A percentile compares a stretch with the other conserved stretches of the same genome.
Conservation (phyloP, 2,888 invertebrate species). For the Yponomeuta sedellus region DNA sequence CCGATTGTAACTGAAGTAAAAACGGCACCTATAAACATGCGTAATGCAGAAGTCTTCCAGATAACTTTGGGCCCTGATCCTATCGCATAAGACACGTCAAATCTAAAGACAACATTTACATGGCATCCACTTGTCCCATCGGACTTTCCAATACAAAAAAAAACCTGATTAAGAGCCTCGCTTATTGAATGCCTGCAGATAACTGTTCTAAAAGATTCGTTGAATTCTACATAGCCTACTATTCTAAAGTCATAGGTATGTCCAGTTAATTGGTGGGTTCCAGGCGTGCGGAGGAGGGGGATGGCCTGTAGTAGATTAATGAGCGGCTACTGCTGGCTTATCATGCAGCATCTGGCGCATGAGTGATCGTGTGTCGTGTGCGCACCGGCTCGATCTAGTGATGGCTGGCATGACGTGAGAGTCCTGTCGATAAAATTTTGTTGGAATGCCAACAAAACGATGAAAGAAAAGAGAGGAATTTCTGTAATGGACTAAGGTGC, state of each 20-base stretch:
- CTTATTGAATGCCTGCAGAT: slow-evolving; percentile 24
- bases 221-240: slow-evolving; percentile 33
- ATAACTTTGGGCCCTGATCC: not conserved
- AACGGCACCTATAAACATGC: not conserved
- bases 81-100: not conserved
- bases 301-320: slow-evolving; percentile 68
- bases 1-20: not conserved
- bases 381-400: slow-evolving; percentile 60
- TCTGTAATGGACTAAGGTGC: no score
- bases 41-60: not conserved
- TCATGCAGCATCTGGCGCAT: slow-evolving; percentile 72
- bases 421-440: not conserved
- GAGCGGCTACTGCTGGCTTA: slow-evolving; percentile 73
- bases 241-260: slow-evolving; percentile 31
- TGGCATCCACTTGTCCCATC: not conserved
- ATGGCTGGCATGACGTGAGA: slow-evolving; percentile 23
- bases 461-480: no score
- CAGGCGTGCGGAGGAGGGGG: slow-evolving; percentile 34
- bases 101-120: not conserved
- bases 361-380: slow-evolving; percentile 76
- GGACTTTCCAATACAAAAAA: not conserved
- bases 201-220: slow-evolving; percentile 46
- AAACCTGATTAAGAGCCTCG: slow-evolving; percentile 11
- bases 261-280: slow-evolving; percentile 69
- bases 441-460: no score